These are phyloP conservation scores for Silurus asotus DNA, from an alignment of 2,113 vertebrate genomes.

Conservation along the genomic window DNA sequence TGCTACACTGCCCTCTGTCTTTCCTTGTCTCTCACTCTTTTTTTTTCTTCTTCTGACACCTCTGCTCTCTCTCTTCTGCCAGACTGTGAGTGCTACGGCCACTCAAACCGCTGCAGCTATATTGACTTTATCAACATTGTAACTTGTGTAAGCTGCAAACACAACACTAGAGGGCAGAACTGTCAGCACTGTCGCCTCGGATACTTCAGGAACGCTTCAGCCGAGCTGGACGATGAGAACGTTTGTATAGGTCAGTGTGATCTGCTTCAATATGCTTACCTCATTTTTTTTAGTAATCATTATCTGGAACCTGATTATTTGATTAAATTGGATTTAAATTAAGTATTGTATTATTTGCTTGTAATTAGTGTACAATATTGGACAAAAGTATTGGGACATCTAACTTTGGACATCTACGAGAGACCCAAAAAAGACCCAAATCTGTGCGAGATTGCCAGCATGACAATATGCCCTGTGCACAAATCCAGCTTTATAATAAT, in stretches of 20 bases:
- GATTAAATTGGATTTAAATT: not conserved
- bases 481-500: too few relatives aligned
- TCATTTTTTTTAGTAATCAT: not conserved
- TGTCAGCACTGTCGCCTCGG: conserved; percentile 92
- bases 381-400: too few relatives aligned
- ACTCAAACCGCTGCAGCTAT: conserved; percentile 97
- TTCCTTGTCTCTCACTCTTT: not conserved
- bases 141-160: conserved; percentile 96
- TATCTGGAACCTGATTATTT: not conserved
- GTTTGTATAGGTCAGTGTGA: conserved; percentile 83
- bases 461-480: too few relatives aligned
- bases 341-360: not conserved
- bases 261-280: not conserved
- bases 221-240: conserved; percentile 81
- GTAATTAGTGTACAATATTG: too few relatives aligned
- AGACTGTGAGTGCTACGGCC: conserved; percentile 94
- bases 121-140: conserved; percentile 95
- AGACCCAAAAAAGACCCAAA: too few relatives aligned
- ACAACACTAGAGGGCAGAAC: conserved; percentile 93
- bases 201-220: conserved; percentile 84
- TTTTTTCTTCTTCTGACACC: conserved; percentile 36
- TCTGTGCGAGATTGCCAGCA: too few relatives aligned
- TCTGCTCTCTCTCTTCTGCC: conserved; percentile 43
- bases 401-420: too few relatives aligned
- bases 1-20: not conserved